These are phyloP conservation scores for Brenthis hecate DNA, from an alignment of 2,888 invertebrate genomes.

Conservation along the genomic window DNA sequence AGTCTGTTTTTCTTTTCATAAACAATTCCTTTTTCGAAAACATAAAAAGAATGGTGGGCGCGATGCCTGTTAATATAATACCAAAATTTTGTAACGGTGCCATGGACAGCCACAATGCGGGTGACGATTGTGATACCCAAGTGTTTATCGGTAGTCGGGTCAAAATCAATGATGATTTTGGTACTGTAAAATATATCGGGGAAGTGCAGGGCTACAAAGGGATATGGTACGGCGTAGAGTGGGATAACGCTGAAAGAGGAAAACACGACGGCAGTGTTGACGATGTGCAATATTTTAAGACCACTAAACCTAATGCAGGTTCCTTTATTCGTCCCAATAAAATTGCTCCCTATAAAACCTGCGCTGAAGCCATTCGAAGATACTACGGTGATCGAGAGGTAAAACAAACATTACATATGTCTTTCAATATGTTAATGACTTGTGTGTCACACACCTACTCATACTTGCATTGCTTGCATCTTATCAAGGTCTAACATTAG, in stretches of 20 bases:
- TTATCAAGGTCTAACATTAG: conserved; percentile 16
- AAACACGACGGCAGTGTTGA: conserved; percentile 95
- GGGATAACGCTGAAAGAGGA: conserved; percentile 94
- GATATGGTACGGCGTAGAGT: conserved; percentile 97
- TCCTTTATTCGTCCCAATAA: conserved; percentile 94
- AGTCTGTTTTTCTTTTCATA: conserved; percentile 73
- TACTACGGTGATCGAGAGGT: conserved; percentile 78
- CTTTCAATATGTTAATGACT: neutral
- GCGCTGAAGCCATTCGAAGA: conserved; percentile 86
- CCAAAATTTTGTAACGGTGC: conserved; percentile 79
- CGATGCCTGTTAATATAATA: conserved; percentile 79
- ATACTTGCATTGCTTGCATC: conserved; percentile 17
- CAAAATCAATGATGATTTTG: conserved; percentile 71
- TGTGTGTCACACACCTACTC: conserved; percentile 51
- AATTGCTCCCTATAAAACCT: conserved; percentile 86
- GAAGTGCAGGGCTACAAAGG: conserved; percentile 86
- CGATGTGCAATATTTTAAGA: conserved; percentile 90
- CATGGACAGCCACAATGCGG: conserved; percentile 78
- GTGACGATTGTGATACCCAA: conserved; percentile 70
- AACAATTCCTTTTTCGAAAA: conserved; percentile 76
- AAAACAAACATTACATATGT: conserved; percentile 30
- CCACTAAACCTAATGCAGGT: conserved; percentile 90
- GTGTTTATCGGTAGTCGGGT: conserved; percentile 75
- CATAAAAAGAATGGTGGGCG: conserved; percentile 79
- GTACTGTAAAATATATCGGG: conserved; percentile 88